Percentiles rank a stretch among this genome's conserved stretches.
Conservation (phyloP, 2,113 vertebrate species). For the Corythoichthys haematopterus region DNA sequence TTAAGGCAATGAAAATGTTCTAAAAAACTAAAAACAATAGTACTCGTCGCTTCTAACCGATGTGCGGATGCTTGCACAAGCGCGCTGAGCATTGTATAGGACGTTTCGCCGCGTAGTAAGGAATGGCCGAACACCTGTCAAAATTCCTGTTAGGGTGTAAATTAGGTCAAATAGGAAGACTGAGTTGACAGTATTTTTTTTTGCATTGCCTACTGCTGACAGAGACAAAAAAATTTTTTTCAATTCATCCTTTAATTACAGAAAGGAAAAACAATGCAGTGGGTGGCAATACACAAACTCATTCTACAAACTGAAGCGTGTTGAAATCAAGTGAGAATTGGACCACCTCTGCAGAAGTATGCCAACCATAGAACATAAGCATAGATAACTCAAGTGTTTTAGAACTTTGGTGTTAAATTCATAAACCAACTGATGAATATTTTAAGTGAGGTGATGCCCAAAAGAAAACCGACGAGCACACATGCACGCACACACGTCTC, state of each 20-base stretch:
- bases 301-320: constrained; percentile 25
- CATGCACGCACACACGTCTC: constrained; percentile 3
- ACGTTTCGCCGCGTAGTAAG: too few species aligned
- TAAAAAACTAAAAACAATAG: too few species aligned
- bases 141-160: background rate
- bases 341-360: background rate
- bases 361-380: background rate
- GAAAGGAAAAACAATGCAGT: constrained; percentile 37
- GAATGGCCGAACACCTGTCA: too few species aligned
- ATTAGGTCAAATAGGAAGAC: background rate
- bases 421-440: constrained; percentile 40
- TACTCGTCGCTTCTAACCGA: too few species aligned
- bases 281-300: constrained; percentile 40
- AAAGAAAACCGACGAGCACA: constrained; percentile 18
- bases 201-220: background rate
- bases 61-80: too few species aligned
- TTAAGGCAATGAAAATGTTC: too few species aligned
- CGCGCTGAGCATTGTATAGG: too few species aligned
- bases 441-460: constrained; percentile 37
- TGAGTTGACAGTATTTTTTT: background rate
- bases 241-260: constrained; percentile 61
- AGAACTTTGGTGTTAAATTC: constrained; percentile 58
- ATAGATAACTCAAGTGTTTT: constrained; percentile 46
- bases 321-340: constrained; percentile 7
- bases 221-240: constrained; percentile 25